These are phyloP conservation scores for Tupiocoris notatus DNA, from an alignment of 2,888 invertebrate species.

Conservation along the genomic window DNA sequence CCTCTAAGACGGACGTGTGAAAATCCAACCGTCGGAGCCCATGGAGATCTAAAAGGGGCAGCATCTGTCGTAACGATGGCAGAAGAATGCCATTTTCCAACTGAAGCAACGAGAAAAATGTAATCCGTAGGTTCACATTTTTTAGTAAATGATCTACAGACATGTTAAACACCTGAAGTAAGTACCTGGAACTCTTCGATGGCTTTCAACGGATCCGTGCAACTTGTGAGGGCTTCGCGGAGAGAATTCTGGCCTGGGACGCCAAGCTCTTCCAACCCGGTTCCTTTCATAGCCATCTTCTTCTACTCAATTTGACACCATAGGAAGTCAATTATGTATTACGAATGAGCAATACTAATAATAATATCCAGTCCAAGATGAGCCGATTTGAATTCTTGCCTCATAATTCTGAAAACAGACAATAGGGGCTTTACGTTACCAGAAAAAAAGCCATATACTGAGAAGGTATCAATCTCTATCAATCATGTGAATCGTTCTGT, in stretches of 20 bases:
- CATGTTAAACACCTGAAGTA: too few species aligned
- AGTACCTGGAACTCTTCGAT: constrained; percentile 96
- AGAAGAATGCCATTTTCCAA: constrained; percentile 87
- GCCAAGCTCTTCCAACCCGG: constrained; percentile 79
- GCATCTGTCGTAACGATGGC: constrained; percentile 89
- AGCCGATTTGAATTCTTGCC: too few species aligned
- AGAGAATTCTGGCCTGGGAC: constrained; percentile 83
- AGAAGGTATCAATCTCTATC: too few species aligned
- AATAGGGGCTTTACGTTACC: too few species aligned
- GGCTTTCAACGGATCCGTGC: constrained; percentile 95
- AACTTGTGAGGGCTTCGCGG: constrained; percentile 89
- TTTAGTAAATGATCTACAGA: too few species aligned
- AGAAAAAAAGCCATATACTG: too few species aligned
- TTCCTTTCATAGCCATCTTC: constrained; percentile 41
- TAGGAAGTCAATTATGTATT: too few species aligned
- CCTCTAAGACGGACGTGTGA: constrained; percentile 88
- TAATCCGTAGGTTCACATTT: too few species aligned
- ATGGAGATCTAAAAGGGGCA: constrained; percentile 91
- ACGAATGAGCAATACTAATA: too few species aligned
- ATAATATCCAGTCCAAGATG: too few species aligned
- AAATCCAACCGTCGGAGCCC: constrained; percentile 90
- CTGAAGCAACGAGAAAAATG: constrained; percentile 55
- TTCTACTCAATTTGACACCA: not conserved
- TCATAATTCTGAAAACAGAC: too few species aligned
- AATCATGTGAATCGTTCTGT: too few species aligned